A percentile compares a stretch with the other conserved stretches of the same genome.
Evolutionary conservation across 1,140 invertebrate species (phyloP).

Genomic region (Psix sp.): DNA sequence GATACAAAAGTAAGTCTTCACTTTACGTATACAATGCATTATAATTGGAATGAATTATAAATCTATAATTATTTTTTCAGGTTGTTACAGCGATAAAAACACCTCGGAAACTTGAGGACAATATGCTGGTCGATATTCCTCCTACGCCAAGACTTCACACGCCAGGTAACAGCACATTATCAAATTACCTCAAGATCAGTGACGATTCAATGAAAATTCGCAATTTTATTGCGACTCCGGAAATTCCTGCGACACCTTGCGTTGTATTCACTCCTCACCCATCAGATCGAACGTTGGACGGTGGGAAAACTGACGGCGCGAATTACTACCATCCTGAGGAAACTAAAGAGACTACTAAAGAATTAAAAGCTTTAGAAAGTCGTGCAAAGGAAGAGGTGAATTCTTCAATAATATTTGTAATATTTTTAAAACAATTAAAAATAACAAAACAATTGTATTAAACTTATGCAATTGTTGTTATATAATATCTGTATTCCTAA

Average conservation of each 20-base stretch:
- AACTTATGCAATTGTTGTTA: no score
- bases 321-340: slow-evolving; percentile 68
- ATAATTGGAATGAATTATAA: background rate
- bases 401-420: no score
- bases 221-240: slow-evolving; percentile 69
- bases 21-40: background rate
- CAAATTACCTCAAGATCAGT: slow-evolving; percentile 48
- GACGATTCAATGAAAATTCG: slow-evolving; percentile 65
- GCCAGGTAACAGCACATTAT: slow-evolving; percentile 63
- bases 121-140: slow-evolving; percentile 60
- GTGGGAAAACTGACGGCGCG: slow-evolving; percentile 47
- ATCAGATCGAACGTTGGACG: slow-evolving; percentile 47
- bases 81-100: slow-evolving; percentile 58
- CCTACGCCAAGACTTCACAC: slow-evolving; percentile 71
- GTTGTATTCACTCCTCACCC: slow-evolving; percentile 67
- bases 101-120: slow-evolving; percentile 65
- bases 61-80: slow-evolving; percentile 5
- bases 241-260: slow-evolving; percentile 71
- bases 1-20: slow-evolving; percentile 17
- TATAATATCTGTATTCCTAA: no score
- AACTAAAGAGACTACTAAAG: slow-evolving; percentile 7
- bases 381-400: background rate
- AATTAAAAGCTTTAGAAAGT: background rate
- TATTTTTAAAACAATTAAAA: no score
- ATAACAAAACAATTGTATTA: no score